These are phyloP conservation scores for Crepidodera aurea DNA, from an alignment of 2,888 invertebrate genomes.

Conservation along the genomic window DNA sequence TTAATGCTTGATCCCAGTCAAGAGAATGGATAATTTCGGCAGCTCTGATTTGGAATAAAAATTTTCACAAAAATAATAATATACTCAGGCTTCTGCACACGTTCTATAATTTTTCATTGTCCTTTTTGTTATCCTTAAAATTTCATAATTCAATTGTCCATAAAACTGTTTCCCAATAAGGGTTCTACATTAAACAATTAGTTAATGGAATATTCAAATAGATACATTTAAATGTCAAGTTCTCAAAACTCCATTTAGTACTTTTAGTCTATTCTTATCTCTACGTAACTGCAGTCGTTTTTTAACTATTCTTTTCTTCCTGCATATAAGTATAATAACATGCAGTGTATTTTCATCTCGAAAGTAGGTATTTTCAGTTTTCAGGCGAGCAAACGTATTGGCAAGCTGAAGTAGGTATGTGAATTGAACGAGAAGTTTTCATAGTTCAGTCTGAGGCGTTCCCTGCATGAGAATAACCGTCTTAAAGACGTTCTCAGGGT, in stretches of 20 bases:
- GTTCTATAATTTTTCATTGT: too few species aligned
- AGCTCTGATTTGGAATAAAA: too few species aligned
- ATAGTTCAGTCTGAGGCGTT: conserved; percentile 17
- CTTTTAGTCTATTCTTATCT: background rate
- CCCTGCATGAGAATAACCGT: conserved; percentile 18
- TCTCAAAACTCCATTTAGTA: too few species aligned
- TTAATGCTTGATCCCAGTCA: background rate
- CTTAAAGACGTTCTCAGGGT: conserved; percentile 26
- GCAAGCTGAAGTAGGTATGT: conserved; percentile 15
- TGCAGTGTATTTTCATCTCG: conserved; percentile 12
- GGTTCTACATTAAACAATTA: too few species aligned
- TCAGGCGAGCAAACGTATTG: conserved; percentile 18
- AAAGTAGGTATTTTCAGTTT: conserved; percentile 17
- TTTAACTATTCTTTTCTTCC: conserved; percentile 3
- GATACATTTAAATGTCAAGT: too few species aligned
- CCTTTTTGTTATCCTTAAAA: too few species aligned
- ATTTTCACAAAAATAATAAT: too few species aligned
- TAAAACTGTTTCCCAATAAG: too few species aligned
- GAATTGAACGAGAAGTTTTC: conserved; percentile 19
- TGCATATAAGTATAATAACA: conserved; percentile 1
- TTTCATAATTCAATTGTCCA: too few species aligned
- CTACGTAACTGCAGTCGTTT: background rate
- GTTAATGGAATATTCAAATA: too few species aligned
- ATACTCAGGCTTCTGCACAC: too few species aligned
- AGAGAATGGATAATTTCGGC: background rate